These are phyloP conservation scores for Heliconius hewitsoni DNA, from an alignment of 1,140 invertebrate species.

Conservation along the genomic window DNA sequence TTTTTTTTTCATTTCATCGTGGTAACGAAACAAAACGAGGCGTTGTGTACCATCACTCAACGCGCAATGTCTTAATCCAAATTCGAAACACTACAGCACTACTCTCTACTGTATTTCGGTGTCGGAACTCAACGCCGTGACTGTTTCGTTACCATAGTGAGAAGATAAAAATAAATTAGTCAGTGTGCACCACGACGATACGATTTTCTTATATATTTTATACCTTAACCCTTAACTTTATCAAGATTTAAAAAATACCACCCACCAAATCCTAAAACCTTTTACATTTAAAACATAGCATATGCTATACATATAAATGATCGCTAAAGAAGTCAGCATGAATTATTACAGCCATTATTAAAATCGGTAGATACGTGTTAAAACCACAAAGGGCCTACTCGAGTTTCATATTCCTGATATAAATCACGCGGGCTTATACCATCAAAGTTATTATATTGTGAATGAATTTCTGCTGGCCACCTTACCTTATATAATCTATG, in stretches of 20 bases:
- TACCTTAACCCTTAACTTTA: neutral
- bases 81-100: no score
- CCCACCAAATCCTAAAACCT: neutral
- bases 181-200: no score
- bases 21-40: no score
- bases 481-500: neutral
- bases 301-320: constrained; percentile 13
- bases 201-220: no score
- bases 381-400: constrained; percentile 41
- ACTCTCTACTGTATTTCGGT: no score
- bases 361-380: constrained; percentile 40
- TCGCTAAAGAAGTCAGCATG: constrained; percentile 22
- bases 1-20: no score
- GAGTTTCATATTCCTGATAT: constrained; percentile 39
- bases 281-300: neutral
- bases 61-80: no score
- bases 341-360: constrained; percentile 39
- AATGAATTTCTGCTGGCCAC: constrained; percentile 29
- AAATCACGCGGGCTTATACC: constrained; percentile 34
- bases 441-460: constrained; percentile 37
- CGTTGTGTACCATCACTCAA: no score
- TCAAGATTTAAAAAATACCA: neutral
- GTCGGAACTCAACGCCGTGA: no score
- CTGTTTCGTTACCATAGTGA: no score
- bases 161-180: no score